Evolutionary conservation across 2,797 vertebrate genomes (phyloP), one percentile per base, ranked within the genome.

Genomic region (Chiloscyllium punctatum): DNA sequence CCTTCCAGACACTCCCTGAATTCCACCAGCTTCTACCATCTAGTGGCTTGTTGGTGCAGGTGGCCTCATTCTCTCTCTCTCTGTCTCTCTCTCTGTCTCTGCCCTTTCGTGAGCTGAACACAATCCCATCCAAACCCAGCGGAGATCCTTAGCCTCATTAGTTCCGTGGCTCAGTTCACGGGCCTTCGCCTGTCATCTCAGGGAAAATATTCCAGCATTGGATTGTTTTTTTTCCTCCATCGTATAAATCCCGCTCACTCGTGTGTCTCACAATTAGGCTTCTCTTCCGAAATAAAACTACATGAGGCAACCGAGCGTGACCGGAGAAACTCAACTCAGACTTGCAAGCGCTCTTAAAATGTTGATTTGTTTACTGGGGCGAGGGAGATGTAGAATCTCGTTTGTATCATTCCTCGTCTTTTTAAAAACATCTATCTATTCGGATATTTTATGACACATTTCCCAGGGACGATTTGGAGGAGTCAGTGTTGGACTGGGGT

Each of bases 1-100:
- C 37, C n/a, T 71, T 21, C 69, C 48, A 51, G 57, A 9, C 57
- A 62, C 57, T 11, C 57, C 6, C 92, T 4, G 1, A 42, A 51
- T 69, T 37, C 92, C 27, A 42, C 71, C 94, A 74, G 72, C 94
- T 94, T 4, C 25, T 94, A 94, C 94, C 94, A 71, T 94, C 94
- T 94, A 94, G 94, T 33, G 94, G 94, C 51, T 48, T 48, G 30
- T 48, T 33, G 69, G 42, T 30, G 94, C 69, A 72, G 94, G 37
- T 51, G 66, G 68, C 15, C 0, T 15, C 4, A 42, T 13, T 13
- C 37, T 21, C n/a, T 2, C 69, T 27, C 37, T 33, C 90, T 92
- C 88, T 37, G 23, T 68, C 66, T 25, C 91, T 6, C 21, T 27
- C 6, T 42, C 18, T 37, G 33, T 0, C 16, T 37, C 1, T 37